phyloP scores from a whole-genome alignment of 2,113 vertebrate species.

The Alaudala cheleensis region DNA sequence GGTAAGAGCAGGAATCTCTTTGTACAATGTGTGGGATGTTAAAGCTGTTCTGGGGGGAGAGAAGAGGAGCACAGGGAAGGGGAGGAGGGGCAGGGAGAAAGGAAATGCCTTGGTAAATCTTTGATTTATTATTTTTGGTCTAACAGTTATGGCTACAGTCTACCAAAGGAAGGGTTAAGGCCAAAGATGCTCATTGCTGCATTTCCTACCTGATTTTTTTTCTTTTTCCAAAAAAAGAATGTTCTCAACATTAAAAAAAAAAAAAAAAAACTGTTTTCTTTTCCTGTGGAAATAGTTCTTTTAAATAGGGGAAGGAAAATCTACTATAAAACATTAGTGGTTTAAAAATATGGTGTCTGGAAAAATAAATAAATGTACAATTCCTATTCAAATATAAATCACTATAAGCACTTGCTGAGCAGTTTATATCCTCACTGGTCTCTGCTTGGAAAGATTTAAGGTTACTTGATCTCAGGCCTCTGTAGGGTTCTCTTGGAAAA shows the following conservation, averaged over 20 bases:
- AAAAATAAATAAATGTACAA: slow-evolving; percentile 71
- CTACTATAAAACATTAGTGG: slow-evolving; percentile 62
- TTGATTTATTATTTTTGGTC: slow-evolving; percentile 17
- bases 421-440: background rate
- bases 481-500: background rate
- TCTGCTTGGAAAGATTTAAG: slow-evolving; percentile 2
- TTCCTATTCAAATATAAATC: slow-evolving; percentile 54
- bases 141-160: slow-evolving; percentile 24
- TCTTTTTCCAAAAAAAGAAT: background rate
- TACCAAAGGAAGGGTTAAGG: slow-evolving; percentile 13
- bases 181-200: slow-evolving; percentile 33
- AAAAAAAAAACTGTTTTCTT: background rate
- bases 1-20: slow-evolving; percentile 8
- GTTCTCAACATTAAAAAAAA: slow-evolving; percentile 18
- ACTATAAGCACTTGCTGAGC: slow-evolving; percentile 50
- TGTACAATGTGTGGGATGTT: background rate
- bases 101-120: background rate
- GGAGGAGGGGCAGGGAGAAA: background rate
- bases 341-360: slow-evolving; percentile 65
- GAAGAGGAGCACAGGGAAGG: background rate
- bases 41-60: slow-evolving; percentile 6
- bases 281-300: slow-evolving; percentile 32
- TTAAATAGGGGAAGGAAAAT: slow-evolving; percentile 61
- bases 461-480: slow-evolving; percentile 3
- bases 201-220: slow-evolving; percentile 42